Base-by-base conservation (phyloP, 2,113 vertebrate genomes). In the Corythoichthys haematopterus region DNA sequence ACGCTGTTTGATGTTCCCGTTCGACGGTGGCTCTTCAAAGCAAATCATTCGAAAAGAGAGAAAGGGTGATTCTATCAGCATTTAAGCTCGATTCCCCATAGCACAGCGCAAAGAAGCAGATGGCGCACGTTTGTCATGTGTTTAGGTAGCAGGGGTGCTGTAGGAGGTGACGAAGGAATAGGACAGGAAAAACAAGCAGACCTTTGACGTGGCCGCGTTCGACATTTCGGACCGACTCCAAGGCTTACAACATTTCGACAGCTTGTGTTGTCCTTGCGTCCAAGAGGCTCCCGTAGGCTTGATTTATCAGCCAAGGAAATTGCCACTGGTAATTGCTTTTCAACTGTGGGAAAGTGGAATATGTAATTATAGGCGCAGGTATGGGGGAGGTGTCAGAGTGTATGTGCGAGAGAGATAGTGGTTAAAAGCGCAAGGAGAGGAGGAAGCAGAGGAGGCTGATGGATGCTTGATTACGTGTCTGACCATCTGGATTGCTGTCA, bases 401-500 rank as follows among this genome's bases (percentile, higher is more conserved):
- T 85, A 16, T 77, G 78, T 72, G 74, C 51, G 68, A 79, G 72
- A 80, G 77, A 78, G 74, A 76, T 13, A 69, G 71, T 76, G 76
- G 78, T 70, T 75, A 69, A 79, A 81, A 83, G 65, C 76, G 64
- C 77, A 78, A 77, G 70, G 71, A 80, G 80, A 83, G 76, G 72
- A 85, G 77, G 77, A 85, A 83, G 76, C 79, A 74, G 79, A 40
- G 76, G 76, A 65, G 76, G 60, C 81, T 87, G 86, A 84, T 87
- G 75, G 83, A 84, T 79, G 80, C 81, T 78, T 81, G 82, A 84
- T 86, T 89, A 83, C 69, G 75, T 80, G 79, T 82, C 86, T 88
- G 84, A 82, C 89, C 89, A 90, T 90, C 89, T 90, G 89, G 87
- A 81, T 84, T 51, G 80, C 78, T 88, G 86, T 87, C 85, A 86